Conservation (phyloP, 92 coral and sea anemone genomes). For the Muricea muricata region DNA sequence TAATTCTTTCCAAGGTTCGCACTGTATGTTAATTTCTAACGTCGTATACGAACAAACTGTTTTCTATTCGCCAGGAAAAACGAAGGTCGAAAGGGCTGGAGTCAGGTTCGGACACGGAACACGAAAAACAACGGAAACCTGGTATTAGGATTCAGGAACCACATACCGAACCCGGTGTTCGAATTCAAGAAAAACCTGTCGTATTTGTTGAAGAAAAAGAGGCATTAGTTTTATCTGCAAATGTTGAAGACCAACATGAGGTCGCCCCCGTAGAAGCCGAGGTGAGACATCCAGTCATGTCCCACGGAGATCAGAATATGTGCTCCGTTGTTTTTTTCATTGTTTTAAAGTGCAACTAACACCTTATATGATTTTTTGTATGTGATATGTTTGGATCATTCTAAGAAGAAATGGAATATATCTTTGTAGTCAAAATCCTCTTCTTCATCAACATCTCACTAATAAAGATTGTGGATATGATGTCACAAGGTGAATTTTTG, state of each 20-base stretch:
- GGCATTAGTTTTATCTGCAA: neutral
- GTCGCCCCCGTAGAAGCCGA: neutral
- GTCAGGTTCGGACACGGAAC: slow-evolving; percentile 42
- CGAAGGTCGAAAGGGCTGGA: slow-evolving; percentile 13
- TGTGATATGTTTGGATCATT: too few relatives aligned
- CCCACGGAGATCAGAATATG: too few relatives aligned
- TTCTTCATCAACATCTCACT: too few relatives aligned
- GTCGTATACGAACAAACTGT: neutral
- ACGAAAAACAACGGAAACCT: slow-evolving; percentile 40
- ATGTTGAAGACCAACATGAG: neutral
- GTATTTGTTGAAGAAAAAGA: neutral
- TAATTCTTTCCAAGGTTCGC: too few relatives aligned
- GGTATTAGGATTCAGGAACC: slow-evolving; percentile 26
- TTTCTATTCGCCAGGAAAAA: neutral
- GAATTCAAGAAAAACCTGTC: neutral
- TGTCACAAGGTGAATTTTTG: too few relatives aligned
- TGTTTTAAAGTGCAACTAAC: too few relatives aligned
- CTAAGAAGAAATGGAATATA: too few relatives aligned
- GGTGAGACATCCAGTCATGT: neutral
- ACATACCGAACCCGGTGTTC: neutral
- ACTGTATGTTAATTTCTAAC: too few relatives aligned
- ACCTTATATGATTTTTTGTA: too few relatives aligned
- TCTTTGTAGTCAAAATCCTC: too few relatives aligned
- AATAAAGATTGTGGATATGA: too few relatives aligned
- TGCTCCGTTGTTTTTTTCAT: too few relatives aligned